phyloP scores from a whole-genome alignment of 1,140 invertebrate genomes.

The Apocrypta bakeri region DNA sequence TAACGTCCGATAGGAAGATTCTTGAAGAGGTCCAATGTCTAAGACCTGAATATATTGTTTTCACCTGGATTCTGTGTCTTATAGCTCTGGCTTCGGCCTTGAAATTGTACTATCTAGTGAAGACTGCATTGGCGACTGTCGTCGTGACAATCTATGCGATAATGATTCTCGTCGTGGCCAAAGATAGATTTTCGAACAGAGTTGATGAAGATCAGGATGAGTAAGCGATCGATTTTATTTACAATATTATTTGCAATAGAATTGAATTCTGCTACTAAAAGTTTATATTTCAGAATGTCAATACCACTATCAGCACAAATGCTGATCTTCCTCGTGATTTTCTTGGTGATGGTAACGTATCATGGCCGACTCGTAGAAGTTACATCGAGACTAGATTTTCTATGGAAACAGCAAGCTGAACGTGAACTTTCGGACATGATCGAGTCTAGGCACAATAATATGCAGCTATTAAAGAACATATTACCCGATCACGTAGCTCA shows the following conservation, averaged over 20 bases:
- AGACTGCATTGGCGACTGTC: constrained; percentile 85
- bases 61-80: constrained; percentile 94
- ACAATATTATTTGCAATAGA: too few relatives aligned
- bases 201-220: constrained; percentile 48
- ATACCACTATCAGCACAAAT: constrained; percentile 85
- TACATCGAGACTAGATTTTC: constrained; percentile 91
- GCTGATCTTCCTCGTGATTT: constrained; percentile 86
- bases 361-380: constrained; percentile 93
- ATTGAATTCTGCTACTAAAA: too few relatives aligned
- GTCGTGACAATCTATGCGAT: constrained; percentile 84
- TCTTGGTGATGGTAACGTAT: constrained; percentile 91
- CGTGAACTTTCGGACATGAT: constrained; percentile 93
- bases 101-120: constrained; percentile 93
- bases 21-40: constrained; percentile 70
- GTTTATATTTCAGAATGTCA: constrained; percentile 63
- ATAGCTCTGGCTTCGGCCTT: constrained; percentile 93
- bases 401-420: constrained; percentile 96
- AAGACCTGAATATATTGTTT: constrained; percentile 91
- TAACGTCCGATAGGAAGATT: background rate
- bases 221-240: constrained; percentile 47
- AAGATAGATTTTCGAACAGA: constrained; percentile 62
- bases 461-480: constrained; percentile 93
- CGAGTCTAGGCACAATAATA: constrained; percentile 89
- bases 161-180: constrained; percentile 80
- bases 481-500: constrained; percentile 96